Conservation (phyloP, 2,888 invertebrate species). For the Pteria penguin region DNA sequence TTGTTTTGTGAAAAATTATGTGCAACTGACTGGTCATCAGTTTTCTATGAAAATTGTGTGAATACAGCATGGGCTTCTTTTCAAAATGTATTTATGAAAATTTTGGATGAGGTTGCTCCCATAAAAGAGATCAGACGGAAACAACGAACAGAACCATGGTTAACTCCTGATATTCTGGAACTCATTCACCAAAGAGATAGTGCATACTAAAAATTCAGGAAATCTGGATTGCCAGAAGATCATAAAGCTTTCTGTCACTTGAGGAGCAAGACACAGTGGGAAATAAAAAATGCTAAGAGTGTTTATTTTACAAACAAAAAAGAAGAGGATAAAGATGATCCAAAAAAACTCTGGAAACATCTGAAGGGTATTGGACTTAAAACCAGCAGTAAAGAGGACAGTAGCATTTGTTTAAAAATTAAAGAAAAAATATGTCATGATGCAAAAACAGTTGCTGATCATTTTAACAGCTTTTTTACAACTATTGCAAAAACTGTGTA, state of each 20-base stretch:
- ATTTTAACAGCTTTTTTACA: not conserved
- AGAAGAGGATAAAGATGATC: slow-evolving; percentile 4
- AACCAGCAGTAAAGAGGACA: not conserved
- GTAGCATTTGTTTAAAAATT: not conserved
- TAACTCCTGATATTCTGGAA: not conserved
- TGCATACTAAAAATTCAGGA: not conserved
- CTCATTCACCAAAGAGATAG: not conserved
- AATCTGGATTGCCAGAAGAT: not conserved
- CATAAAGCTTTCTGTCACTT: not conserved
- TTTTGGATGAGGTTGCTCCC: not conserved
- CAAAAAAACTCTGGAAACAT: not conserved
- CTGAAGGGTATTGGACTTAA: not conserved
- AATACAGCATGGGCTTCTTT: not conserved
- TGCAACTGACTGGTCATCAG: not conserved
- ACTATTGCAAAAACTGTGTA: not conserved
- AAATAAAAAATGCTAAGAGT: not conserved
- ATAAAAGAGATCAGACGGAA: not conserved
- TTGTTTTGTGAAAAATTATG: not conserved
- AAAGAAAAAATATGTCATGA: not conserved
- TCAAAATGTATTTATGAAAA: not conserved
- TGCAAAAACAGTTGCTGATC: not conserved
- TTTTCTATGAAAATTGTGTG: not conserved
- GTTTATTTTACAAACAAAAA: not conserved
- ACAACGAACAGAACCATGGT: slow-evolving; percentile 17
- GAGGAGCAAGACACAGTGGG: not conserved